Evolutionary conservation across 2,797 vertebrate genomes (phyloP).

Genomic region (Melanotaenia parkinsoni): DNA sequence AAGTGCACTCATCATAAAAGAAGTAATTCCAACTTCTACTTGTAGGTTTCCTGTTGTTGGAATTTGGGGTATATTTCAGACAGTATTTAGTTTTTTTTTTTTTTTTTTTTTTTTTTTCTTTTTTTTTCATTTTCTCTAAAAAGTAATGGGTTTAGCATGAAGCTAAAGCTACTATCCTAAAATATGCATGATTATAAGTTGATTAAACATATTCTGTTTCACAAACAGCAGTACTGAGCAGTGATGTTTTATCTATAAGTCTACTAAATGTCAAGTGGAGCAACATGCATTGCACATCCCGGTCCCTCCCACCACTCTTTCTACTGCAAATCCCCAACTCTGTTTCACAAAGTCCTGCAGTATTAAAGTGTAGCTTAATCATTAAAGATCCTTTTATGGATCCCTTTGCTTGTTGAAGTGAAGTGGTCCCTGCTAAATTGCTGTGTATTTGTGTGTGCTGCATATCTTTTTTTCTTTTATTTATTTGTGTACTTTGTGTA

Average conservation of each 20-base stretch:
- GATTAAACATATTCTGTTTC: not conserved
- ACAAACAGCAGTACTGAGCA: constrained; percentile 4
- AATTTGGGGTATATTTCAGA: not conserved
- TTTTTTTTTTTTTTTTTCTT: not conserved
- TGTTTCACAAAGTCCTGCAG: constrained; percentile 53
- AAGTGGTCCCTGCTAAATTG: constrained; percentile 15
- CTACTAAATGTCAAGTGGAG: constrained; percentile 48
- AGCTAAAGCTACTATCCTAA: not conserved
- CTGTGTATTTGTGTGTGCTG: not conserved
- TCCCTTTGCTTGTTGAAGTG: constrained; percentile 26
- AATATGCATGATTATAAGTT: not conserved
- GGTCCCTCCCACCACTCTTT: constrained; percentile 28
- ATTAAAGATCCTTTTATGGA: constrained; percentile 25
- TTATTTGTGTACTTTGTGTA: not conserved
- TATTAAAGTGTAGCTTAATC: constrained; percentile 39
- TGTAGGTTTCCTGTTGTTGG: not conserved
- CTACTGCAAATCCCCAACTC: constrained; percentile 38
- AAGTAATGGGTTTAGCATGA: not conserved
- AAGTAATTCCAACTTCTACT: not conserved
- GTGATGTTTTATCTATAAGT: constrained; percentile 22
- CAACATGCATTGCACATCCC: constrained; percentile 57
- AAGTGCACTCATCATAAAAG: not conserved
- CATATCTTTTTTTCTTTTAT: not conserved
- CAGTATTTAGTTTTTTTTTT: not conserved
- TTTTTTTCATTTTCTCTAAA: not conserved